Conservation (phyloP, 2,797 vertebrate species). For the Poecile montanus region DNA sequence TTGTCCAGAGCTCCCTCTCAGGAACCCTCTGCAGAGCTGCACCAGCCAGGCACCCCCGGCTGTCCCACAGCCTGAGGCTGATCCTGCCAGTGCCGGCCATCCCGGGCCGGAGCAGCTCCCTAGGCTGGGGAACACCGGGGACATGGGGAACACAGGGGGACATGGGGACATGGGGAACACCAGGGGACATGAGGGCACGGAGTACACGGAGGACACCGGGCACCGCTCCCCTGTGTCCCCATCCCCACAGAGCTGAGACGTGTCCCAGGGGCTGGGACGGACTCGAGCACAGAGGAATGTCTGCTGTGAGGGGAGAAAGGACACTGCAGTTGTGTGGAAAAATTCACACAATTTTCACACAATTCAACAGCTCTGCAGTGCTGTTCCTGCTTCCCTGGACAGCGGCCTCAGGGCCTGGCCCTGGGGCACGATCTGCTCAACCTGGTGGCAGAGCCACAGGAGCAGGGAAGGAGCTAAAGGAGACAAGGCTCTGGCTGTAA, state of each 20-base stretch:
- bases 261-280: not conserved
- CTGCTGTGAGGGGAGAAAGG: too few species aligned
- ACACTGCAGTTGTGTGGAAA: not conserved
- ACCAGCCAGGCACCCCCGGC: too few species aligned
- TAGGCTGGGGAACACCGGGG: not conserved
- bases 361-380: not conserved
- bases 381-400: not conserved
- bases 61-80: not conserved
- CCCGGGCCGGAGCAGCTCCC: not conserved
- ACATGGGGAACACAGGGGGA: too few species aligned
- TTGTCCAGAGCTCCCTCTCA: not conserved
- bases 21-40: not conserved
- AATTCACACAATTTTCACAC: not conserved
- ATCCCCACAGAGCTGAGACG: not conserved
- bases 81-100: not conserved
- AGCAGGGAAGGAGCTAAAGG: not conserved
- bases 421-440: not conserved
- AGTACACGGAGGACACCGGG: too few species aligned
- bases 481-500: too few species aligned
- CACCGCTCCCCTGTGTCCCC: too few species aligned
- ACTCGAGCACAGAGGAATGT: not conserved
- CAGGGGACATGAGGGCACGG: too few species aligned
- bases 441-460: too few species aligned
- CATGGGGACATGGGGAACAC: too few species aligned
- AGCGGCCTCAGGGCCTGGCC: too few species aligned